Conservation (phyloP, 2,888 invertebrate species). For the Phragmatobia fuliginosa region DNA sequence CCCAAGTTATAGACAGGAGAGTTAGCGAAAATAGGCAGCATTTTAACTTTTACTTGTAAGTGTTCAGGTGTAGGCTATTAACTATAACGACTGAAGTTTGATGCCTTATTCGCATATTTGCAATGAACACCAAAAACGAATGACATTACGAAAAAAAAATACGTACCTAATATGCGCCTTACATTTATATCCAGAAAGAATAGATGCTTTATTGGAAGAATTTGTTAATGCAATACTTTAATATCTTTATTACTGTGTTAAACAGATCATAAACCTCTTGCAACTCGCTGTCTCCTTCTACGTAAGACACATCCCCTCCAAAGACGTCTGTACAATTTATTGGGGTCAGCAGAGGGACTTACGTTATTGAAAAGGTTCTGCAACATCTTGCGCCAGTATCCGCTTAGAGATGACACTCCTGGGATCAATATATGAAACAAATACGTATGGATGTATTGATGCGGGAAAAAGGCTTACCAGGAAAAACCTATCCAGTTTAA, state of each 20-base stretch:
- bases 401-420: constrained; percentile 54
- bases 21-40: constrained; percentile 14
- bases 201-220: not conserved
- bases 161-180: not conserved
- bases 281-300: constrained; percentile 21
- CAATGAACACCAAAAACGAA: not conserved
- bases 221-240: not conserved
- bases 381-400: constrained; percentile 57
- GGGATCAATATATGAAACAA: constrained; percentile 60
- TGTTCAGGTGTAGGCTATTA: not conserved
- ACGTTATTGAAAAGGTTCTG: constrained; percentile 55
- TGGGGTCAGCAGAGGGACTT: constrained; percentile 56
- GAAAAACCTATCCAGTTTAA: not conserved
- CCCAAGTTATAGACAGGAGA: constrained; percentile 38
- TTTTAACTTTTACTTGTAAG: constrained; percentile 7
- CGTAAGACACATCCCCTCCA: constrained; percentile 31
- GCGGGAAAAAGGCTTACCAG: constrained; percentile 4
- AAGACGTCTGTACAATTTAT: constrained; percentile 62
- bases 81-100: not conserved
- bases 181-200: too few species aligned
- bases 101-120: not conserved
- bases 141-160: not conserved
- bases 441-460: constrained; percentile 38
- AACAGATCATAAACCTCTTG: not conserved
- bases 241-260: not conserved